Percentiles rank a stretch among this genome's conserved stretches.
Conservation (phyloP, 2,113 vertebrate genomes). For the Apeltes quadracus region DNA sequence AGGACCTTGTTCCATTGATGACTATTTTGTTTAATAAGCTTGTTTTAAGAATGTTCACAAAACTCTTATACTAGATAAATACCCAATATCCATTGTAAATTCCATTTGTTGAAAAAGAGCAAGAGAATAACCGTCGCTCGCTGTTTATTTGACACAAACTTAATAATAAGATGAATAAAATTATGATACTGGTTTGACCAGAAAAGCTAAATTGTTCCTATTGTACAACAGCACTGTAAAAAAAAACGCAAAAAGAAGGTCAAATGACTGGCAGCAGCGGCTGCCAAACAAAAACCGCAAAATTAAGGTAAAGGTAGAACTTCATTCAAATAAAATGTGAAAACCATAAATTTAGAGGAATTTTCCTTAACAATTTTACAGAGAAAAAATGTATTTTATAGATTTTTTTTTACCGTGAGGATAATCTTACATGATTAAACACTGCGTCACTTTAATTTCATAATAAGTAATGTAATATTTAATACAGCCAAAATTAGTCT, state of each 20-base stretch:
- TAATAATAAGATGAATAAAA: neutral
- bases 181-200: neutral
- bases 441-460: neutral
- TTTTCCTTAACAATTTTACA: too few relatives aligned
- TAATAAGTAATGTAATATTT: neutral
- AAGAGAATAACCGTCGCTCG: neutral
- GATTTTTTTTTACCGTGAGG: too few relatives aligned
- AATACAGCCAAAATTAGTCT: neutral
- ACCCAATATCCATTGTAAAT: neutral
- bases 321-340: too few relatives aligned
- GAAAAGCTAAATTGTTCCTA: neutral
- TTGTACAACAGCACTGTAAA: neutral
- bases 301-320: too few relatives aligned
- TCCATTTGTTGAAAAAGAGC: too few relatives aligned
- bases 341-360: too few relatives aligned
- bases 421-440: neutral
- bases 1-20: neutral
- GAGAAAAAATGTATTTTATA: too few relatives aligned
- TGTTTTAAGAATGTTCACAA: neutral
- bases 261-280: too few relatives aligned
- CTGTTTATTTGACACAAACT: neutral
- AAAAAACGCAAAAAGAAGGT: too few relatives aligned
- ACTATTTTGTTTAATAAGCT: neutral
- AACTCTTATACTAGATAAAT: neutral
- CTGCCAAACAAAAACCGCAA: too few relatives aligned